Conservation (phyloP, 2,797 vertebrate species). For the Tokudaia tokunoshimensis region DNA sequence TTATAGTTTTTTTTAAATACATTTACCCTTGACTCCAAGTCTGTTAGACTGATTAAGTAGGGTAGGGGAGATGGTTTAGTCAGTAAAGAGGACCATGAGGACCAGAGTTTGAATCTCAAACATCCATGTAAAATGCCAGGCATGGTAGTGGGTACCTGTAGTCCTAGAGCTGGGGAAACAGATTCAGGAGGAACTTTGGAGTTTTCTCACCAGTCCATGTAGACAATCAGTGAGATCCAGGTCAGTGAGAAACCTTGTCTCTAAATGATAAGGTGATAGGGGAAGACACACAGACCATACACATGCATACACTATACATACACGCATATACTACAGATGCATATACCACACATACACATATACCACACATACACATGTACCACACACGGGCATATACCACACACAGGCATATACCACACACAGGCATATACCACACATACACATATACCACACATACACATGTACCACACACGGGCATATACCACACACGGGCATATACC, state of each 20-base stretch:
- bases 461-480: neutral
- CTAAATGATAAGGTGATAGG: neutral
- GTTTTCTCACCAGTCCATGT: neutral
- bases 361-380: neutral
- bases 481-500: neutral
- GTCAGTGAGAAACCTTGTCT: neutral
- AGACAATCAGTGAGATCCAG: neutral
- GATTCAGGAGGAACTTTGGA: neutral
- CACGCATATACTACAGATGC: neutral
- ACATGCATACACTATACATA: neutral
- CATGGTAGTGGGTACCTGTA: neutral
- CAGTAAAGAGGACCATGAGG: neutral
- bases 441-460: neutral
- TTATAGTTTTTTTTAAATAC: neutral
- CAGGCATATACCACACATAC: neutral
- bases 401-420: neutral
- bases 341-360: no score
- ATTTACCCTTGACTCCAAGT: neutral
- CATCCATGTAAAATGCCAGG: neutral
- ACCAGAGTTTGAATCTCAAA: neutral
- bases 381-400: no score
- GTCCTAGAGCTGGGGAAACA: neutral
- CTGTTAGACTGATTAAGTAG: constrained; percentile 29
- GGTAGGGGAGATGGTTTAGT: neutral
- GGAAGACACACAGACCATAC: neutral